Base-by-base conservation (phyloP, 2,888 invertebrate genomes). In the Hecatera dysodea region DNA sequence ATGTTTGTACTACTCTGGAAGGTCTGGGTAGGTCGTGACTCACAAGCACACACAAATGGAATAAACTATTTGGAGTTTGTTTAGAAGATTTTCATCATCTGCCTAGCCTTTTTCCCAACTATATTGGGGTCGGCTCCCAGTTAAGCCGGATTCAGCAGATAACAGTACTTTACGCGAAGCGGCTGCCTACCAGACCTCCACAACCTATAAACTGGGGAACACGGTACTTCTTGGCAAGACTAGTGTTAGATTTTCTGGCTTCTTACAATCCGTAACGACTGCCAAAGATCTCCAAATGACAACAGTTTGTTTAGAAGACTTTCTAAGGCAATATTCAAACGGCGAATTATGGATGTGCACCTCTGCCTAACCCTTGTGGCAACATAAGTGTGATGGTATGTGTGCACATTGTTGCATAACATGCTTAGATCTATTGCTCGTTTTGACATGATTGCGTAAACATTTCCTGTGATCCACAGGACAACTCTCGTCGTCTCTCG, bases 1-100 rank as follows among this genome's bases (percentile, higher is more conserved):
- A 42, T 75, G 36, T 67, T 67, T 67, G 42, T 68, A 19, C n/a
- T 9, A 24, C 1, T 5, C 17, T 52, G 27, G 7, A 2, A 17
- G 6, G 17, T 15, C 27, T 27, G 3, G 27, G 8, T 29, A 19
- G 19, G 0, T n/a, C n/a, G n/a, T n/a, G n/a, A 53, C 29, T 9
- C 52, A 53, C 27, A 29, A 50, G 22, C 27, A 46, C 8, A 17
- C 3, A 29, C 4, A 57, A 6, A 46, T 22, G 7, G 9, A 69
- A 24, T 33, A 8, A n/a, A 17, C 17, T 0, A 2, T 19, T 22
- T n/a, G 7, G 6, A 4, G 6, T 24, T 24, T n/a, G 1, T 55
- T 17, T 19, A 44, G 7, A 19, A 7, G 19, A 19, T 19, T 6
- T 42, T 42, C 6, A n/a, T n/a, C n/a, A n/a, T n/a, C n/a, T n/a